These are phyloP conservation scores for Caenorhabditis latens DNA, from an alignment of 1,140 invertebrate species.

Conservation along the genomic window DNA sequence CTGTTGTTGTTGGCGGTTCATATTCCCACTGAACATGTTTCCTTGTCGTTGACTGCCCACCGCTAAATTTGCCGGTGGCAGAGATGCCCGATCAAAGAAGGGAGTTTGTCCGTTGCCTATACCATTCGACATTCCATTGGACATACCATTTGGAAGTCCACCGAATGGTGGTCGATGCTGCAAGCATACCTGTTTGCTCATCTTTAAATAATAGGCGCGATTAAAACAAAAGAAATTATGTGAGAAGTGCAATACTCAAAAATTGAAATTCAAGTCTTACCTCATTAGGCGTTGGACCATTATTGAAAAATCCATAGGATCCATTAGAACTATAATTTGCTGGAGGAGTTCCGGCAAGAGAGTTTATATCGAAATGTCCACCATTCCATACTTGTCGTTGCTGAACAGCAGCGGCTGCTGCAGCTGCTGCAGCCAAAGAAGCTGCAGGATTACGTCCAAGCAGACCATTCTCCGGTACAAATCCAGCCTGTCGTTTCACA, in stretches of 20 bases:
- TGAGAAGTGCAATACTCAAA: no score
- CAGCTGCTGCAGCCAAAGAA: background rate
- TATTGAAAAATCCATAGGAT: conserved; percentile 53
- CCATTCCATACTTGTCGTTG: conserved; percentile 34
- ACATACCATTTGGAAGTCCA: conserved; percentile 11
- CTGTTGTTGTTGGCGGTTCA: conserved; percentile 19
- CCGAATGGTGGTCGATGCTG: conserved; percentile 18
- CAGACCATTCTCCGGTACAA: background rate
- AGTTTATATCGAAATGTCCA: conserved; percentile 31
- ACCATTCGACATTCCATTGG: background rate
- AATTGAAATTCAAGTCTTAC: background rate
- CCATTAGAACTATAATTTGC: conserved; percentile 46
- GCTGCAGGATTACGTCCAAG: conserved; percentile 16
- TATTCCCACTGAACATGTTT: conserved; percentile 5
- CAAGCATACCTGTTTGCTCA: background rate
- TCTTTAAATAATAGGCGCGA: background rate
- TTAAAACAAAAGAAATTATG: background rate
- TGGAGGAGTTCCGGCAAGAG: conserved; percentile 22
- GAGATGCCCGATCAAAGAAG: conserved; percentile 2
- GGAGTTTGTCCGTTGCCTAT: conserved; percentile 18
- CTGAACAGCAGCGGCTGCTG: conserved; percentile 4
- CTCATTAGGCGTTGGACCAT: conserved; percentile 16
- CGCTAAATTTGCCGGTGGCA: conserved; percentile 25
- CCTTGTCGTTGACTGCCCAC: conserved; percentile 34
- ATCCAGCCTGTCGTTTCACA: conserved; percentile 10